Evolutionary conservation across 2,113 vertebrate genomes (phyloP), one percentile per base, ranked within the genome.

Genomic region (Eretmochelys imbricata): DNA sequence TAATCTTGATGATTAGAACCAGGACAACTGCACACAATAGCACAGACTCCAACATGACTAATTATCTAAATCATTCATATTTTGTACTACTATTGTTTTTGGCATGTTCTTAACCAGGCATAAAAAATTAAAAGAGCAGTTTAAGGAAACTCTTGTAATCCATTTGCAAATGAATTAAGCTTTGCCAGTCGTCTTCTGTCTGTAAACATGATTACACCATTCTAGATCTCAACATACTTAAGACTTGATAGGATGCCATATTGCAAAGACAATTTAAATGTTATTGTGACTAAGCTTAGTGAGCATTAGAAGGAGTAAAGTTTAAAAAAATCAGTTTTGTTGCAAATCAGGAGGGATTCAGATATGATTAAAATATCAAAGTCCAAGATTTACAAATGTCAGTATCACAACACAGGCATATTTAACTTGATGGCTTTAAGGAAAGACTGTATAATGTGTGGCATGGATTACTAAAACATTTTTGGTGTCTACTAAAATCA

Each of bases 121-220:
- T 62, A 85, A 84, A 92, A 95, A 93, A 95, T 94, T 80, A 89
- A 95, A 95, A 85, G 13, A 88, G 69, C n/a, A 76, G 27, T 92
- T 96, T 95, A 85, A 93, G 93, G 48, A 89, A 93, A 91, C n/a
- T 1, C 65, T 93, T 89, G 65, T 91, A 96, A 97, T 95, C 88
- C 72, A 89, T 96, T 97, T 93, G 91, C 72, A 96, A 95, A 89
- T 85, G 87, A 97, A 97, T 96, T 93, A 91, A 89, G 87, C 50
- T 96, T 92, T 94, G 76, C 62, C 87, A 53, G 27, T 95, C 95
- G 94, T 95, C 81, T 95, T 94, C 0, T 0, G 49, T 94, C 80
- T 62, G 78, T 31, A 91, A 48, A 86, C 48, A 88, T 42, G 85
- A 96, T 96, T 96, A 96, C 13, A 91, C 48, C 25, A 38, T 80